These are phyloP conservation scores for Euplagia quadripunctaria DNA, from an alignment of 2,888 invertebrate species.

Conservation along the genomic window DNA sequence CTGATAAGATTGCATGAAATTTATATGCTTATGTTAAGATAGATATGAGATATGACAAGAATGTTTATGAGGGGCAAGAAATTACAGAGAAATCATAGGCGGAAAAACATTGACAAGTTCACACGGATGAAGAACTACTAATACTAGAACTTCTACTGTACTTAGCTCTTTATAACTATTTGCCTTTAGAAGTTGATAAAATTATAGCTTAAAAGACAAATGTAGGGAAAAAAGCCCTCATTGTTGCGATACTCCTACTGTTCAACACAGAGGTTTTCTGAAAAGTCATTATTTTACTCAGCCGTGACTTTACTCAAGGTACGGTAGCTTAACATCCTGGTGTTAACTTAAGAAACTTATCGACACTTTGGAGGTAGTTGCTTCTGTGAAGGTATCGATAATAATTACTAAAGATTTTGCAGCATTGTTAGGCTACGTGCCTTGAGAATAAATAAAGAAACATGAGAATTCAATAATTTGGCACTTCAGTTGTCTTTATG, in stretches of 20 bases:
- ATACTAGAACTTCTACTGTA: too few species aligned
- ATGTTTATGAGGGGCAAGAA: not conserved
- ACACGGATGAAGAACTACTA: slow-evolving; percentile 1
- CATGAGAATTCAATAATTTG: not conserved
- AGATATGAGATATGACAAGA: not conserved
- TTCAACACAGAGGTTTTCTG: not conserved
- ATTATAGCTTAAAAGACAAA: not conserved
- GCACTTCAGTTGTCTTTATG: too few species aligned
- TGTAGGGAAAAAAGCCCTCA: not conserved
- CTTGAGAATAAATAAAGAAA: not conserved
- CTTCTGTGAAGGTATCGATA: not conserved
- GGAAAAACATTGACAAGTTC: not conserved
- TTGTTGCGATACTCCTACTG: not conserved
- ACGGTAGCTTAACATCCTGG: not conserved
- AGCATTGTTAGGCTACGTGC: not conserved
- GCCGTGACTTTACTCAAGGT: not conserved
- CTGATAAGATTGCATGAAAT: not conserved
- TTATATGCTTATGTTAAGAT: slow-evolving; percentile 3
- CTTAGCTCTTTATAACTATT: not conserved
- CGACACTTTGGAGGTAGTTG: not conserved
- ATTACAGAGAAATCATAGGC: not conserved
- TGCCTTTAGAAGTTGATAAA: not conserved
- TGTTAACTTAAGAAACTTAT: not conserved
- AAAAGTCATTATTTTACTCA: not conserved
- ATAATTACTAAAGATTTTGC: not conserved